These are phyloP conservation scores for Maniola hyperantus DNA, from an alignment of 2,888 invertebrate species.

Conservation along the genomic window DNA sequence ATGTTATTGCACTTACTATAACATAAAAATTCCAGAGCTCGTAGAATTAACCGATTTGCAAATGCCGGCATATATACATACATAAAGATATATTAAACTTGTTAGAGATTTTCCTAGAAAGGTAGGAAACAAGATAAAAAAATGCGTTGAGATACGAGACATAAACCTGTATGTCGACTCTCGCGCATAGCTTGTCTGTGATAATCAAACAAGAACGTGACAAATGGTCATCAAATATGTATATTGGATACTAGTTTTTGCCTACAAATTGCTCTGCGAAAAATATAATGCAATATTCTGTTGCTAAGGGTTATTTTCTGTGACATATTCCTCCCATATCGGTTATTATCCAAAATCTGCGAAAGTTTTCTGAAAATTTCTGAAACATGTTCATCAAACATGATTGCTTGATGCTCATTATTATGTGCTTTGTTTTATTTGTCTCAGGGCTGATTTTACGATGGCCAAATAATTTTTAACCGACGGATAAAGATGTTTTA, in stretches of 20 bases:
- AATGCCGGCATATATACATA: neutral
- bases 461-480: too few relatives aligned
- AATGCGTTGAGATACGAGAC: neutral
- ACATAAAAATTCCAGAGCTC: too few relatives aligned
- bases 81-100: neutral
- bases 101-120: constrained; percentile 14
- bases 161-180: constrained; percentile 17
- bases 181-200: constrained; percentile 2
- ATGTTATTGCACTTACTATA: too few relatives aligned
- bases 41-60: neutral
- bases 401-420: too few relatives aligned
- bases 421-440: too few relatives aligned
- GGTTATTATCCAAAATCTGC: neutral
- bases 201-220: constrained; percentile 5
- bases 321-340: too few relatives aligned
- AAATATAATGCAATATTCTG: neutral
- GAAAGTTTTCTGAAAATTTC: too few relatives aligned
- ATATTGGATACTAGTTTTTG: neutral
- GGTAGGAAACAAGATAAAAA: constrained; percentile 10
- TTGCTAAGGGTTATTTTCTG: too few relatives aligned
- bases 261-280: neutral
- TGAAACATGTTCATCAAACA: too few relatives aligned
- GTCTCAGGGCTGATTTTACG: too few relatives aligned
- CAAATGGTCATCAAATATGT: constrained; percentile 1
- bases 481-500: too few relatives aligned